Conservation (phyloP, 2,888 invertebrate species). For the Rhingia campestris region DNA sequence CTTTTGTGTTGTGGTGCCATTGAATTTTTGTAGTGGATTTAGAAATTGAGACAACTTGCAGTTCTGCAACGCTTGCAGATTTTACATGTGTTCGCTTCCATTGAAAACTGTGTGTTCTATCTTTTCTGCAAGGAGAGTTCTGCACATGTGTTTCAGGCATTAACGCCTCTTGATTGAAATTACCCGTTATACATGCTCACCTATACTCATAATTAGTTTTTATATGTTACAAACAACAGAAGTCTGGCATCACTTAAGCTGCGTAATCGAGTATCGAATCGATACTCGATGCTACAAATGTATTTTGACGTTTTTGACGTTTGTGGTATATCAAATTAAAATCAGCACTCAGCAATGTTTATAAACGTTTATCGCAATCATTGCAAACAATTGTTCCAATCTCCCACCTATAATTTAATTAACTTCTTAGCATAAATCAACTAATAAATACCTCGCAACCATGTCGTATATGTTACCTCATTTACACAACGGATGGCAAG, state of each 20-base stretch:
- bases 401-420: background rate
- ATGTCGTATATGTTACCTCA: slow-evolving; percentile 99
- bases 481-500: slow-evolving; percentile 99
- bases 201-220: no score
- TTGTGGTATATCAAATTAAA: background rate
- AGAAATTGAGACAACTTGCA: no score
- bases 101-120: no score
- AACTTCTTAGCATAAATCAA: background rate
- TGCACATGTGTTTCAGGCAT: no score
- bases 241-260: slow-evolving; percentile 25
- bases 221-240: background rate
- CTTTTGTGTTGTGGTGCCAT: no score
- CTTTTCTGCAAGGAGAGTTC: no score
- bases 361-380: slow-evolving; percentile 35
- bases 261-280: slow-evolving; percentile 27
- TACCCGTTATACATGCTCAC: no score
- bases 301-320: slow-evolving; percentile 25
- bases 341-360: slow-evolving; percentile 6
- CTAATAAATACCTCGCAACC: slow-evolving; percentile 78
- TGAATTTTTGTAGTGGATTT: no score
- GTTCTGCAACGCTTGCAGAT: no score
- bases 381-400: background rate
- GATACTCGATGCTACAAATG: background rate
- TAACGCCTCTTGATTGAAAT: no score
- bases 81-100: no score